phyloP scores from a whole-genome alignment of 2,797 vertebrate genomes.

The Acipenser ruthenus region DNA sequence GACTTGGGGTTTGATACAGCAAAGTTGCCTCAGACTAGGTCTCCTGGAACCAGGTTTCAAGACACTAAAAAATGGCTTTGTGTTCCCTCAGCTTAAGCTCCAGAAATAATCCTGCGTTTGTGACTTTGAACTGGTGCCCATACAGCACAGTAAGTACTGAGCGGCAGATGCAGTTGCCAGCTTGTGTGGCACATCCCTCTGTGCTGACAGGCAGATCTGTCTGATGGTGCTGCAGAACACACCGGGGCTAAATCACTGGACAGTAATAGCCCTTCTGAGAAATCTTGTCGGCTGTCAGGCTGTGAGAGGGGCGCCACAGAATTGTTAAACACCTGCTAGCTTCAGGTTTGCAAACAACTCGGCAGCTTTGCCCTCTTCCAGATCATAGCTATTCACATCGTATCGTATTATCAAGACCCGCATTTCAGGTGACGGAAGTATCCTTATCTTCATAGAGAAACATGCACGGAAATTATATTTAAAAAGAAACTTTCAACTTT shows the following conservation, averaged over 20 bases:
- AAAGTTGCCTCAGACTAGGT: too few relatives aligned
- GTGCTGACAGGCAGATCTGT: not conserved
- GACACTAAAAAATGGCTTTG: too few relatives aligned
- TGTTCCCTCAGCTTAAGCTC: too few relatives aligned
- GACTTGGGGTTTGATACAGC: too few relatives aligned
- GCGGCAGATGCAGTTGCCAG: not conserved
- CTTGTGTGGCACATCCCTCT: not conserved
- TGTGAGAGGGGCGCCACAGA: not conserved
- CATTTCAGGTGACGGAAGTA: too few relatives aligned
- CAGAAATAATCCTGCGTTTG: too few relatives aligned
- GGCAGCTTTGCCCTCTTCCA: not conserved
- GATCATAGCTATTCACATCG: not conserved
- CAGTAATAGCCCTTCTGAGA: not conserved
- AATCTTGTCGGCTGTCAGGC: not conserved
- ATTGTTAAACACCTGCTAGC: not conserved
- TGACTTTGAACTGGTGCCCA: too few relatives aligned
- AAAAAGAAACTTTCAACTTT: not conserved
- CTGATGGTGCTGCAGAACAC: not conserved
- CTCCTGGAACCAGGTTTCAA: too few relatives aligned
- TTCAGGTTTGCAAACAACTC: not conserved
- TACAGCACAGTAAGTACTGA: too few relatives aligned
- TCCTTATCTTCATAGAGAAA: too few relatives aligned
- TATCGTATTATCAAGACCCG: too few relatives aligned
- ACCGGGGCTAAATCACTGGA: not conserved
- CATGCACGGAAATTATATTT: too few relatives aligned